Percentiles rank a stretch among this genome's conserved stretches.
These are phyloP conservation scores for Sinosuthora webbiana DNA, from an alignment of 2,113 vertebrate genomes.

Conservation along the genomic window DNA sequence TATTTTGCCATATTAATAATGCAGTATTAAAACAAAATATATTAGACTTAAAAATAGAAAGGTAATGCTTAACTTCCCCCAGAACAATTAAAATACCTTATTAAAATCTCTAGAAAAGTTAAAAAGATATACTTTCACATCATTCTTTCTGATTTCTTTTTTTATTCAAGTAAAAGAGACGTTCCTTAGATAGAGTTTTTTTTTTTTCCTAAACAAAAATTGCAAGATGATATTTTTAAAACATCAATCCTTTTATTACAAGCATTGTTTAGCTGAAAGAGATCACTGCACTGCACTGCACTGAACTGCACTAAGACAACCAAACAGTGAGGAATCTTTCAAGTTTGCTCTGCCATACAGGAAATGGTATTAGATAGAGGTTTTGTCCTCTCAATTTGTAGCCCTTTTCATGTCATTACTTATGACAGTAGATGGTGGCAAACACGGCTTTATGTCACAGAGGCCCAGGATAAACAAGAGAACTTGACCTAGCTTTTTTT, in stretches of 20 bases:
- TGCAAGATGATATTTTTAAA: neutral
- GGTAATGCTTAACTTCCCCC: neutral
- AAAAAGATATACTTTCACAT: neutral
- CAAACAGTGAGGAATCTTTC: neutral
- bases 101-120: neutral
- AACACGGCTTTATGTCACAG: conserved; percentile 26
- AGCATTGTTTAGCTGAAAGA: neutral
- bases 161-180: neutral
- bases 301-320: neutral
- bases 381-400: neutral
- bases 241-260: neutral
- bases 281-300: too few species aligned
- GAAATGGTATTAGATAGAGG: neutral
- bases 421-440: conserved; percentile 22
- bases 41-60: neutral
- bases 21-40: neutral
- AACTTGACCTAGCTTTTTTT: conserved; percentile 57
- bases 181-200: neutral
- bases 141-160: neutral
- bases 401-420: conserved; percentile 38
- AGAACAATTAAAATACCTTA: neutral
- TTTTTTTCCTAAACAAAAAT: neutral
- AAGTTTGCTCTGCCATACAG: neutral
- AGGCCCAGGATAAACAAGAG: conserved; percentile 39
- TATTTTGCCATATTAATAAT: neutral